Base-by-base conservation (phyloP, 2,113 vertebrate genomes). In the Coregonus clupeaformis region DNA sequence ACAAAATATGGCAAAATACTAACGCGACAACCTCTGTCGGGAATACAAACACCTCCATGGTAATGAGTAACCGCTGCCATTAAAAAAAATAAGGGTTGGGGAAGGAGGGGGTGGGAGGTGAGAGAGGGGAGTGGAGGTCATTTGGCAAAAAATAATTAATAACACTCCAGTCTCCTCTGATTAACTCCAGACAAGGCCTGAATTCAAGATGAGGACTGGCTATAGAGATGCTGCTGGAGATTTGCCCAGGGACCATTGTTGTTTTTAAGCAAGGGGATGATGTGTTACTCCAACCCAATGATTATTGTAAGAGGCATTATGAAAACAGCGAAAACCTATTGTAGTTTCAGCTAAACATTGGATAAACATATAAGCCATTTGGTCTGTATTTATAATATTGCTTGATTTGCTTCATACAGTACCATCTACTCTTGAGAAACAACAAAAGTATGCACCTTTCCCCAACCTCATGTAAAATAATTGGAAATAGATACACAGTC, bases 131-230 rank as follows among this genome's bases (percentile, higher is more conserved):
- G 27, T 1, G 27, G 36, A 7, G 6, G 72, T 75, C 57, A 72
- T 72, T 76, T 72, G 69, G 71, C 66, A n/a, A 18, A 70, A 13
- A 47, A 25, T 85, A 85, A 87, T 85, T 83, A 85, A 85, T 78
- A 79, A 69, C 68, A 71, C 68, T 77, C 59, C 73, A 63, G 75
- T 83, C 81, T 74, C 55, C 65, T 30, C 73, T 78, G 81, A 85
- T 87, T 80, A 87, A 75, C 79, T 72, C 49, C 72, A 81, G 69
- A 77, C 75, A 59, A 74, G 69, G 69, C 6, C n/a, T 42, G 72
- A 32, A 47, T 76, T 71, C 42, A 9, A 36, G 55, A 74, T 73
- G 65, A 81, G 69, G 45, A 45, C 25, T 81, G 52, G 60, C 64
- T 67, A 6, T n/a, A 70, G 74, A 76, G 70, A 71, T 79, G 79